These are phyloP conservation scores for Microcaecilia unicolor DNA, from an alignment of 2,797 vertebrate species.

Conservation along the genomic window DNA sequence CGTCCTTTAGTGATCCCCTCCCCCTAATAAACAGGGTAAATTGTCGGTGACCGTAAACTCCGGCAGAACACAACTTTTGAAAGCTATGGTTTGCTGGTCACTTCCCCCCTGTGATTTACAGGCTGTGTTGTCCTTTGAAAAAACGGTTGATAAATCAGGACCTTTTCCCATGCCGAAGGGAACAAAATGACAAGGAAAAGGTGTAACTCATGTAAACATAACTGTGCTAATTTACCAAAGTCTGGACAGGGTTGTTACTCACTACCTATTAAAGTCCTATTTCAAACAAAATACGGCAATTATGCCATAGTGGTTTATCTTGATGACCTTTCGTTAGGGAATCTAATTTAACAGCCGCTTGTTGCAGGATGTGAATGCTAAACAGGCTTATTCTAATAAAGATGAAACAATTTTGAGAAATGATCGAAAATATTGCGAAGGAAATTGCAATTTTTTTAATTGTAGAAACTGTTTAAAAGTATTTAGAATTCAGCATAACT, in stretches of 20 bases:
- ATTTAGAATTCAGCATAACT: too few species aligned
- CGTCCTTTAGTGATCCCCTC: constrained; percentile 19
- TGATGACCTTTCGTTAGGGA: constrained; percentile 3
- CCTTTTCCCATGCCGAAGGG: constrained; percentile 8
- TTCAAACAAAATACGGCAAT: constrained; percentile 13
- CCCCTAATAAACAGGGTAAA: constrained; percentile 4
- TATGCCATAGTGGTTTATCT: constrained; percentile 12
- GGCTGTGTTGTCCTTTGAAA: constrained; percentile 16
- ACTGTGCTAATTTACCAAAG: constrained; percentile 20
- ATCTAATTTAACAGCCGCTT: not conserved
- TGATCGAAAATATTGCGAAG: too few species aligned
- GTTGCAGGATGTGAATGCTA: not conserved
- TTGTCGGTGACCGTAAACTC: constrained; percentile 8
- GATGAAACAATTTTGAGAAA: too few species aligned
- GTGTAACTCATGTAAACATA: constrained; percentile 22
- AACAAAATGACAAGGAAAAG: constrained; percentile 12
- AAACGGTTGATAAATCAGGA: constrained; percentile 25
- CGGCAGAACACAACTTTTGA: constrained; percentile 6
- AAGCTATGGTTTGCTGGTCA: constrained; percentile 22
- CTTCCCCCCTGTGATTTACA: constrained; percentile 5
- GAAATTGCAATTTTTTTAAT: too few species aligned
- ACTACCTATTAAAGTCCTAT: constrained; percentile 15
- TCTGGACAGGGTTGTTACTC: constrained; percentile 7
- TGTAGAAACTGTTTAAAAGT: too few species aligned
- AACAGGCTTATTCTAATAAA: too few species aligned